Conservation (phyloP, 2,888 invertebrate species). For the Scaptomyza parva region DNA sequence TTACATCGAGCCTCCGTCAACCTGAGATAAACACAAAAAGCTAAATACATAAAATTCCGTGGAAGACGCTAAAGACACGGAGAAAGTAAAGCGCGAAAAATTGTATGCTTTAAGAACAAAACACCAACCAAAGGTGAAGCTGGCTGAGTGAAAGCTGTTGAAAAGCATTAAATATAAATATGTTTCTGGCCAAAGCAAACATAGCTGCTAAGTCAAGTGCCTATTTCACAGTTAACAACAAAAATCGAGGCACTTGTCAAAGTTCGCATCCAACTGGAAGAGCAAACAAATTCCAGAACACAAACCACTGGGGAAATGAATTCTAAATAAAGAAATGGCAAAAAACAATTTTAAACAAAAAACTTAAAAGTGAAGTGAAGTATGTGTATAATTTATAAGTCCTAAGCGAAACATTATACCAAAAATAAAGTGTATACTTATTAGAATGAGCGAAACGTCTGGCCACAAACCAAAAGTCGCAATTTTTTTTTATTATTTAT, state of each 20-base stretch:
- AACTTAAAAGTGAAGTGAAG: neutral
- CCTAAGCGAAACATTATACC: neutral
- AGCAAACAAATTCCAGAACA: conserved; percentile 22
- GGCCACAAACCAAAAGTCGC: neutral
- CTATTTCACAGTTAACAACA: conserved; percentile 6
- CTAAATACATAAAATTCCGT: conserved; percentile 1
- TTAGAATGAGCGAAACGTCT: no score
- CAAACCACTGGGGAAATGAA: conserved; percentile 26
- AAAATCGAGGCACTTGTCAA: conserved; percentile 21
- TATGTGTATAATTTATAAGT: neutral
- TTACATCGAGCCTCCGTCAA: neutral
- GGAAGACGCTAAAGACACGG: neutral
- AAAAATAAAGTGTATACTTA: no score
- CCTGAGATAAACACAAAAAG: neutral
- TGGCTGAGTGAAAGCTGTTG: conserved; percentile 10
- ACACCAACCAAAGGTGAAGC: no score
- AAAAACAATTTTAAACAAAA: neutral
- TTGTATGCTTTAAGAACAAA: neutral
- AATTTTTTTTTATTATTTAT: neutral
- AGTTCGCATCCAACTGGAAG: neutral
- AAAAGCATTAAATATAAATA: conserved; percentile 12
- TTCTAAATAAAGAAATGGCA: neutral
- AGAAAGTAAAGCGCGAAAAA: neutral
- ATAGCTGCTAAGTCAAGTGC: conserved; percentile 21
- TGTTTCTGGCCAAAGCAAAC: conserved; percentile 18